Percentiles rank a stretch among this genome's conserved stretches.
These are phyloP conservation scores for Acrossocheilus wenchowensis DNA, from an alignment of 2,797 vertebrate species.

Conservation along the genomic window DNA sequence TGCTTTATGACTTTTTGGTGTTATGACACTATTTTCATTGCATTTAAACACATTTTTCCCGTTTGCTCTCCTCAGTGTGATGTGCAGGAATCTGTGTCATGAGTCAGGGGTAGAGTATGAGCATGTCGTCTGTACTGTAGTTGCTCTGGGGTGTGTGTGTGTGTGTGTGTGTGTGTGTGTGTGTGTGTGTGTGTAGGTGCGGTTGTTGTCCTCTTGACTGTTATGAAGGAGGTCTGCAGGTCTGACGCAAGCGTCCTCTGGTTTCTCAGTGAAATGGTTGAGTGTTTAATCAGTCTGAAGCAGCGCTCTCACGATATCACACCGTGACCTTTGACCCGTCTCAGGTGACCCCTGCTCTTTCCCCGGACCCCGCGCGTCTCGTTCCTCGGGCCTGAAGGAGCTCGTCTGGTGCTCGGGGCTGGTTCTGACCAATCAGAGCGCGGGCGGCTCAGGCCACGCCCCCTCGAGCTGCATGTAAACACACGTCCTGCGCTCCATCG, in stretches of 20 bases:
- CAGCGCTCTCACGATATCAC: background rate
- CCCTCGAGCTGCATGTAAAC: background rate
- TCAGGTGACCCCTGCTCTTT: background rate
- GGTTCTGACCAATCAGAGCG: background rate
- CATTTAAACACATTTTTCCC: background rate
- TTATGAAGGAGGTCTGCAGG: background rate
- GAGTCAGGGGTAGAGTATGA: background rate
- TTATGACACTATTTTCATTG: background rate
- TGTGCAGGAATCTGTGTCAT: background rate
- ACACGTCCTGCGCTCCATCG: background rate
- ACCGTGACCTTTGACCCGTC: background rate
- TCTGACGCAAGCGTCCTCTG: conserved; percentile 8
- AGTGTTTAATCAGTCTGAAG: background rate
- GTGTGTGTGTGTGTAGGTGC: background rate
- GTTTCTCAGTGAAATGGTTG: background rate
- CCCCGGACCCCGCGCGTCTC: background rate
- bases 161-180: background rate
- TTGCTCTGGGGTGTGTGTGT: background rate
- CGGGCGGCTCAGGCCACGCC: background rate
- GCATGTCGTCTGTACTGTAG: background rate
- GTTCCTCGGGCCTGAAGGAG: background rate
- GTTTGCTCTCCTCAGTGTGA: background rate
- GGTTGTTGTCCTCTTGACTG: background rate
- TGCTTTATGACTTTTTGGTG: background rate
- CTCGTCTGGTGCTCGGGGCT: background rate